Percentiles rank a stretch among this genome's conserved stretches.
These are phyloP conservation scores for Eupeodes luniger DNA, from an alignment of 2,888 invertebrate genomes.

Conservation along the genomic window DNA sequence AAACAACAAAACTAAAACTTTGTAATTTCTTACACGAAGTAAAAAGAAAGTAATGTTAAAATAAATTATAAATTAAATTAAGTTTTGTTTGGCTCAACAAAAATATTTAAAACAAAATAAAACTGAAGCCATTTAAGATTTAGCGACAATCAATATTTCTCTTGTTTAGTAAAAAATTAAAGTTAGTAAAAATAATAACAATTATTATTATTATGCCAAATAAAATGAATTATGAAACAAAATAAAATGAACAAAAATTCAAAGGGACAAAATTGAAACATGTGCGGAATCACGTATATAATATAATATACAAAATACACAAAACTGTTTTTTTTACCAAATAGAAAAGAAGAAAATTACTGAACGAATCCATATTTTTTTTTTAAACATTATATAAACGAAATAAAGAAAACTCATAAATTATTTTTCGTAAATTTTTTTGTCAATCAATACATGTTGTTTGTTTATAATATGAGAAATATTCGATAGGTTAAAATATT, in stretches of 20 bases:
- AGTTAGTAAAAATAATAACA: slow-evolving; percentile 42
- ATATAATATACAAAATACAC: slow-evolving; percentile 68
- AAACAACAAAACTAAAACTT: slow-evolving; percentile 5
- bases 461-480: slow-evolving; percentile 71
- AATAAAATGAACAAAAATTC: slow-evolving; percentile 21
- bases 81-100: slow-evolving; percentile 27
- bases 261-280: slow-evolving; percentile 67
- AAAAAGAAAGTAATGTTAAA: not conserved
- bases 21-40: slow-evolving; percentile 1
- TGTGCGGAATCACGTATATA: slow-evolving; percentile 68
- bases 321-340: slow-evolving; percentile 63
- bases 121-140: slow-evolving; percentile 33
- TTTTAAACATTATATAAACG: slow-evolving; percentile 46
- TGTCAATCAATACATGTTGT: slow-evolving; percentile 68
- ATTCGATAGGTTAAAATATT: slow-evolving; percentile 68
- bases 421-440: slow-evolving; percentile 68
- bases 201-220: slow-evolving; percentile 57
- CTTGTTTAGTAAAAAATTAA: slow-evolving; percentile 15
- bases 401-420: slow-evolving; percentile 75
- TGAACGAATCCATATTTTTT: slow-evolving; percentile 66
- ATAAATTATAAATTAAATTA: slow-evolving; percentile 9
- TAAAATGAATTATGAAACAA: slow-evolving; percentile 46
- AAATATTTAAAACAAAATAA: not conserved
- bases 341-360: slow-evolving; percentile 73
- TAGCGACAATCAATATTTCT: slow-evolving; percentile 35